Evolutionary conservation across 2,797 vertebrate species (phyloP).

Genomic region (Leptoclinus maculatus): DNA sequence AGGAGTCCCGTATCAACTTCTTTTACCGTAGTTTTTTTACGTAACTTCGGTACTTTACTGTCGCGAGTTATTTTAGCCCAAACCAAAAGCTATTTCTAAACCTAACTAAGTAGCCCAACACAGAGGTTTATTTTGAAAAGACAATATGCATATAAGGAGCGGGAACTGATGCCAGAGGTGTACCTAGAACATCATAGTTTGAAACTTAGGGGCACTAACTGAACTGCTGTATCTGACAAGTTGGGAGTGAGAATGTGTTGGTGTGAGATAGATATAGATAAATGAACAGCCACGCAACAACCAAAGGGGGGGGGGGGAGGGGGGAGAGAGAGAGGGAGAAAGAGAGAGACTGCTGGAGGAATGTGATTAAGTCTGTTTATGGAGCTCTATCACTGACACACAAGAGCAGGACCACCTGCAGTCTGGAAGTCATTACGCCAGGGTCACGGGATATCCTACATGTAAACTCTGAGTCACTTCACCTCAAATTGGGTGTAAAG

Average conservation of each 20-base stretch:
- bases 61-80: too few species aligned
- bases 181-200: too few species aligned
- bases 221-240: too few species aligned
- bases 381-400: constrained; percentile 87
- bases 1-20: not conserved
- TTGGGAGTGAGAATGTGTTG: not conserved
- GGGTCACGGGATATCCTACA: constrained; percentile 94
- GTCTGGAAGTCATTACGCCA: constrained; percentile 95
- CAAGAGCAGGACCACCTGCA: constrained; percentile 93
- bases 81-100: not conserved
- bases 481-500: constrained; percentile 99
- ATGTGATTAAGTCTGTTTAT: constrained; percentile 86
- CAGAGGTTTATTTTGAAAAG: too few species aligned
- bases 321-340: constrained; percentile 15
- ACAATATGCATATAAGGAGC: too few species aligned
- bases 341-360: constrained; percentile 54
- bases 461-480: constrained; percentile 98
- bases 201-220: too few species aligned
- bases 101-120: too few species aligned
- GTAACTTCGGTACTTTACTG: too few species aligned
- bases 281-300: not conserved
- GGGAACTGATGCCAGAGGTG: too few species aligned
- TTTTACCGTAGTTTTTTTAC: too few species aligned
- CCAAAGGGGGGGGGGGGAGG: not conserved
- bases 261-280: constrained; percentile 7